Base-by-base conservation (phyloP, 1,140 invertebrate genomes). In the Lepeophtheirus salmonis region DNA sequence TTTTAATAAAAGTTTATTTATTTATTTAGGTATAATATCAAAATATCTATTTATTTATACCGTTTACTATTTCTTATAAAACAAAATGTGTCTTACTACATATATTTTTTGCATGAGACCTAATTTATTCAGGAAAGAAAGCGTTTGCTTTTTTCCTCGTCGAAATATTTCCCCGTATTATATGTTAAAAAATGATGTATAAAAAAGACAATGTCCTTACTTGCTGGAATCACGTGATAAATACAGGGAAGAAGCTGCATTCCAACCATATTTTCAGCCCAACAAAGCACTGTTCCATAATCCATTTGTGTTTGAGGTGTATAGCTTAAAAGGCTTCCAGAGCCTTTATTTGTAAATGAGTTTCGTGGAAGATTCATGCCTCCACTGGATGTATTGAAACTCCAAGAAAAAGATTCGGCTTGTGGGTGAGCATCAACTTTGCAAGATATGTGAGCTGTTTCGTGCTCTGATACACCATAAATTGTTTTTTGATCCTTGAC, bases 341-440 rank as follows among this genome's bases (percentile, higher is more conserved):
- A 67, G 80, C 79, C 69, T 83, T 84, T 17, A 80, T 16, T 71
- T 17, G 79, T 76, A 58, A 30, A 68, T 51, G 63, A 64, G 62
- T 63, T 20, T 72, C 49, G 79, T 55, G 80, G 78, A 50, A 63
- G 22, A 55, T 83, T 80, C 70, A 84, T 83, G 73, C 86, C 86
- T 71, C 87, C 84, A 12, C 81, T 81, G 16, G 84, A 86, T 72
- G 87, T 88, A 74, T 89, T 89, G 74, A 89, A 88, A 73, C 86
- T 86, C 86, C 86, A 89, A 65, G 83, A 80, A 74, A 90, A 90
- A 66, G 78, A 81, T 22, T 88, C 81, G 16, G 84, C 64, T 1
- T 62, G 61, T 3, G 65, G 65, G 53, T 60, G 64, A 14, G 65
- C 58, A 13, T 63, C 60, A n/a, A 66, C 65, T 21, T 60, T 59